These are phyloP conservation scores for Mormoops blainvillei DNA, from an alignment of 2,113 vertebrate species.

Conservation along the genomic window DNA sequence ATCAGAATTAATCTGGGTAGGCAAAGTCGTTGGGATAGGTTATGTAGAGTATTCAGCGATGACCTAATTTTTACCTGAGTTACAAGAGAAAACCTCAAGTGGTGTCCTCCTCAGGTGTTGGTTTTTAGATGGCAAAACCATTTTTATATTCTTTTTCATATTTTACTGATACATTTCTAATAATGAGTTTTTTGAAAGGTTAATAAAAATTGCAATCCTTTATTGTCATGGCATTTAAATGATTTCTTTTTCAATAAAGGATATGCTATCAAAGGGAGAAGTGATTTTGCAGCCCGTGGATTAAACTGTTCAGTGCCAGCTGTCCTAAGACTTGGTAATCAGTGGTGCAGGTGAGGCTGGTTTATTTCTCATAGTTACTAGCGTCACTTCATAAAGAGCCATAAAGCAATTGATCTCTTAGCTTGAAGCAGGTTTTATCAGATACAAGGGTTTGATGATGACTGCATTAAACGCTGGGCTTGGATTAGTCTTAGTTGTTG, in stretches of 20 bases:
- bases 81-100: background rate
- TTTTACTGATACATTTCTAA: conserved; percentile 58
- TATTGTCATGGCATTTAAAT: conserved; percentile 63
- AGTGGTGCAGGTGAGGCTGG: conserved; percentile 75
- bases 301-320: conserved; percentile 76
- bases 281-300: conserved; percentile 75
- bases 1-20: background rate
- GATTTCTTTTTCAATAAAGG: conserved; percentile 79
- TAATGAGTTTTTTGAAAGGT: conserved; percentile 59
- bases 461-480: conserved; percentile 72
- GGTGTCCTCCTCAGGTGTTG: background rate
- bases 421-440: conserved; percentile 73
- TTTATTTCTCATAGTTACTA: conserved; percentile 76
- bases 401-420: conserved; percentile 78
- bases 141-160: conserved; percentile 30
- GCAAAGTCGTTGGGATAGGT: background rate
- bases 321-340: conserved; percentile 77
- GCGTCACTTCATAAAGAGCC: conserved; percentile 78
- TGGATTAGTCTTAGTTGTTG: conserved; percentile 73
- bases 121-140: background rate
- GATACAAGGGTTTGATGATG: conserved; percentile 71
- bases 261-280: conserved; percentile 79
- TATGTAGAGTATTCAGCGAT: background rate
- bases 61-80: background rate
- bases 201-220: conserved; percentile 74